A percentile compares a stretch with the other conserved stretches of the same genome.
These are phyloP conservation scores for Cremastinae sp. DNA, from an alignment of 2,888 invertebrate genomes.

Conservation along the genomic window DNA sequence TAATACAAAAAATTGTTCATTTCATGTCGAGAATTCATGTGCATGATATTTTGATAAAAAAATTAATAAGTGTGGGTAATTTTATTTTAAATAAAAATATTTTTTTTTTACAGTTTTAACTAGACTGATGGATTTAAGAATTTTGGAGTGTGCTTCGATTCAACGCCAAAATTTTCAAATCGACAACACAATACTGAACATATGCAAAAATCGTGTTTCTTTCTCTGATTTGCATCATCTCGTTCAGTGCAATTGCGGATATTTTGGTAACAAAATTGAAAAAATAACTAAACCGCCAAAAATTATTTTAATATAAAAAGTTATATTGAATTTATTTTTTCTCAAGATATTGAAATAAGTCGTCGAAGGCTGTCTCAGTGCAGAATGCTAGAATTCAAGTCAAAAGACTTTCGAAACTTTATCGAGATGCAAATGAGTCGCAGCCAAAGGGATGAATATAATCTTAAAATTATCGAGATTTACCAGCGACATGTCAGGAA, in stretches of 20 bases:
- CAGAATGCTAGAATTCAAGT: constrained; percentile 82
- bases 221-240: constrained; percentile 71
- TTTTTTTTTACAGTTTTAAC: constrained; percentile 81
- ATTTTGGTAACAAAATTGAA: constrained; percentile 64
- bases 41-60: background rate
- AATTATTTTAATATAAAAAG: too few relatives aligned
- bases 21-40: constrained; percentile 62
- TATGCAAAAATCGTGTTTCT: constrained; percentile 61
- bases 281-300: too few relatives aligned
- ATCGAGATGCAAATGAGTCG: constrained; percentile 82
- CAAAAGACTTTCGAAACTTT: constrained; percentile 81
- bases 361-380: constrained; percentile 83
- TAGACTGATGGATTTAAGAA: constrained; percentile 82
- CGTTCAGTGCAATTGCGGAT: constrained; percentile 64
- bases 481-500: constrained; percentile 81
- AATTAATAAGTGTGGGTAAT: background rate
- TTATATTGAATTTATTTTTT: too few relatives aligned
- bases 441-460: constrained; percentile 83
- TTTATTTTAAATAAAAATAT: constrained; percentile 70
- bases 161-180: constrained; percentile 63
- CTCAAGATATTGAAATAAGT: constrained; percentile 67
- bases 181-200: constrained; percentile 59
- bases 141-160: constrained; percentile 81
- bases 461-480: constrained; percentile 81
- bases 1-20: too few relatives aligned